phyloP scores from a whole-genome alignment of 2,113 vertebrate genomes.

The Channa maculata region DNA sequence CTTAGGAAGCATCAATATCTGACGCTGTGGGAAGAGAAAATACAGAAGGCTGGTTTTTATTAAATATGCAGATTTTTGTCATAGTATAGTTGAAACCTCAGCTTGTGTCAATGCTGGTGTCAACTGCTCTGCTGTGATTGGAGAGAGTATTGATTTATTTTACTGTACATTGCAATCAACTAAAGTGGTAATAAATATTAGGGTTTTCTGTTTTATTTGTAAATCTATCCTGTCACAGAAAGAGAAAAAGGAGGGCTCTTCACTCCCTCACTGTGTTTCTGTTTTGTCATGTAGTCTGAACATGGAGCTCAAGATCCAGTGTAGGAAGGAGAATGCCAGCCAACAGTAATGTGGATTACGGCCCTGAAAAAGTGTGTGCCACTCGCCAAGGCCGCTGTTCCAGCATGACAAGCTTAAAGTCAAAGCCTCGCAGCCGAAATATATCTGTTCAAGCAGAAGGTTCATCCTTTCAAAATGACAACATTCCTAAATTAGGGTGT shows the following conservation, averaged over 20 bases:
- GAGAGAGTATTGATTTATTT: too few species aligned
- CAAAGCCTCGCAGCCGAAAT: constrained; percentile 45
- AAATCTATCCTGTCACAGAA: neutral
- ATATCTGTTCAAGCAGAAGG: constrained; percentile 67
- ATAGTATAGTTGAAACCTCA: too few species aligned
- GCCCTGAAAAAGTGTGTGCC: constrained; percentile 24
- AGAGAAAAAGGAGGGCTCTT: neutral
- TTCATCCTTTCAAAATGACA: constrained; percentile 61
- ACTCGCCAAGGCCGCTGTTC: constrained; percentile 57
- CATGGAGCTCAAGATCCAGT: constrained; percentile 13
- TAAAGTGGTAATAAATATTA: too few species aligned
- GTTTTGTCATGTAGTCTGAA: constrained; percentile 6
- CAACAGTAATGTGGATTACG: constrained; percentile 53
- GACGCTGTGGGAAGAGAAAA: too few species aligned
- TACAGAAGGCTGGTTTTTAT: too few species aligned
- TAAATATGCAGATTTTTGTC: too few species aligned
- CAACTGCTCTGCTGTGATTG: too few species aligned
- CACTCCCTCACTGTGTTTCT: neutral
- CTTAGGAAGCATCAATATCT: too few species aligned
- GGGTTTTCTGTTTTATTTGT: neutral
- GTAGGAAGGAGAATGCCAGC: constrained; percentile 17
- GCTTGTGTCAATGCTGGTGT: too few species aligned
- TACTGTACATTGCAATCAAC: too few species aligned
- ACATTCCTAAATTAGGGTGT: constrained; percentile 50
- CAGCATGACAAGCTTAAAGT: constrained; percentile 63